Percentiles rank a stretch among this genome's conserved stretches.
Evolutionary conservation across 2,113 vertebrate genomes (phyloP).

Genomic region (Meles meles): DNA sequence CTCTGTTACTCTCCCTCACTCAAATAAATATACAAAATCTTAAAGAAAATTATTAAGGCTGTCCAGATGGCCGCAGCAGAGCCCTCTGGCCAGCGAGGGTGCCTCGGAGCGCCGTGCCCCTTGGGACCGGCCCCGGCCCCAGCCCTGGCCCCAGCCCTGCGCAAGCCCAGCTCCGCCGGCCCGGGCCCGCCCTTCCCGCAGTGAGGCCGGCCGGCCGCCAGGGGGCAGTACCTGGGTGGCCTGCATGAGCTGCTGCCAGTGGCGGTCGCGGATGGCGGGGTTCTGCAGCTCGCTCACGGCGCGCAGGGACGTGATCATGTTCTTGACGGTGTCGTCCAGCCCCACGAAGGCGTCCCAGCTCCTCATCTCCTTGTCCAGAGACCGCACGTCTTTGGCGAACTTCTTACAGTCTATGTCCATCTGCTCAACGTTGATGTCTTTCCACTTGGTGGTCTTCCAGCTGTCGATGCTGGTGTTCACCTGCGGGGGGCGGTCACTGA

Average conservation of each 20-base stretch:
- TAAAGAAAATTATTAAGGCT: neutral
- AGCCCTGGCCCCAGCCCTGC: too few species aligned
- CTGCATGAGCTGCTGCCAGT: slow-evolving; percentile 85
- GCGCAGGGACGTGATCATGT: slow-evolving; percentile 79
- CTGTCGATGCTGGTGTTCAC: slow-evolving; percentile 76
- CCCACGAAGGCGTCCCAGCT: slow-evolving; percentile 80
- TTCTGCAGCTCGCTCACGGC: slow-evolving; percentile 84
- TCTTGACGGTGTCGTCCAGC: slow-evolving; percentile 82
- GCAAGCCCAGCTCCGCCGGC: rapidly evolving
- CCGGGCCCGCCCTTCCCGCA: rapidly evolving
- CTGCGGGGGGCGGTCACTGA: slow-evolving; percentile 21
- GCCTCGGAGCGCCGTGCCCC: rapidly evolving
- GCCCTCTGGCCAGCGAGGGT: rapidly evolving
- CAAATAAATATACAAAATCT: neutral
- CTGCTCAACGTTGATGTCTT: slow-evolving; percentile 81
- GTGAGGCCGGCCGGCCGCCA: neutral
- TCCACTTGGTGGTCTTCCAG: slow-evolving; percentile 85
- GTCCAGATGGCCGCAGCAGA: neutral
- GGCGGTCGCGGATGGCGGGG: slow-evolving; percentile 81
- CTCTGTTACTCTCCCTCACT: neutral
- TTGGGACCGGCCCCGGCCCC: rapidly evolving
- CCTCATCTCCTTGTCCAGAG: slow-evolving; percentile 82
- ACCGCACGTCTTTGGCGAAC: slow-evolving; percentile 81
- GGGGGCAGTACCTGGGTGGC: slow-evolving; percentile 78
- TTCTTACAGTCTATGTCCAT: slow-evolving; percentile 84